A percentile compares a stretch with the other conserved stretches of the same genome.
Evolutionary conservation across 2,888 invertebrate genomes (phyloP).

Genomic region (Lasioglossum figueresi): DNA sequence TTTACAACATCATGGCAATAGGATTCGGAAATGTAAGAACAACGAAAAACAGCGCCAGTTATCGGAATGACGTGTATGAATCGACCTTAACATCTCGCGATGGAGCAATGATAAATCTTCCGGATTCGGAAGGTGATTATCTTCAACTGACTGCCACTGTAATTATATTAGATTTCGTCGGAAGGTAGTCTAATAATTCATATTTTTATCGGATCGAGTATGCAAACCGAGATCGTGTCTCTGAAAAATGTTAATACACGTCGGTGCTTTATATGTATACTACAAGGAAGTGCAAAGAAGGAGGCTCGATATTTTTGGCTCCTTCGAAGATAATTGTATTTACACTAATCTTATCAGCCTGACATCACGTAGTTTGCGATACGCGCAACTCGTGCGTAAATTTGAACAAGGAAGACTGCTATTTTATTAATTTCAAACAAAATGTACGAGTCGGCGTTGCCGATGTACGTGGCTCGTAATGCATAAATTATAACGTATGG

Average conservation of each 20-base stretch:
- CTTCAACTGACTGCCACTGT: not conserved
- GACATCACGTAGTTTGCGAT: constrained; percentile 1
- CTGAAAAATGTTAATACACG: not conserved
- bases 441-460: not conserved
- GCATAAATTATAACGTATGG: not conserved
- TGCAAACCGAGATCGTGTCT: not conserved
- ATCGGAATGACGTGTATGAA: no score
- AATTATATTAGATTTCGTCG: not conserved
- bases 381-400: constrained; percentile 7
- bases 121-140: not conserved
- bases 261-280: not conserved
- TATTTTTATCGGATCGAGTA: not conserved
- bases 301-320: not conserved
- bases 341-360: constrained; percentile 19
- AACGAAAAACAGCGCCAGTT: no score
- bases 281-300: not conserved
- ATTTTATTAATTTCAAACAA: not conserved
- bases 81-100: not conserved
- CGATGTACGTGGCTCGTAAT: not conserved
- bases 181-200: not conserved
- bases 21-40: no score
- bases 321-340: not conserved
- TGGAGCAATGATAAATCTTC: not conserved
- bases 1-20: no score
- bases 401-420: not conserved